Evolutionary conservation across 2,888 invertebrate genomes (phyloP), one percentile per base, ranked within the genome.

Genomic region (Thymelicus sylvestris): DNA sequence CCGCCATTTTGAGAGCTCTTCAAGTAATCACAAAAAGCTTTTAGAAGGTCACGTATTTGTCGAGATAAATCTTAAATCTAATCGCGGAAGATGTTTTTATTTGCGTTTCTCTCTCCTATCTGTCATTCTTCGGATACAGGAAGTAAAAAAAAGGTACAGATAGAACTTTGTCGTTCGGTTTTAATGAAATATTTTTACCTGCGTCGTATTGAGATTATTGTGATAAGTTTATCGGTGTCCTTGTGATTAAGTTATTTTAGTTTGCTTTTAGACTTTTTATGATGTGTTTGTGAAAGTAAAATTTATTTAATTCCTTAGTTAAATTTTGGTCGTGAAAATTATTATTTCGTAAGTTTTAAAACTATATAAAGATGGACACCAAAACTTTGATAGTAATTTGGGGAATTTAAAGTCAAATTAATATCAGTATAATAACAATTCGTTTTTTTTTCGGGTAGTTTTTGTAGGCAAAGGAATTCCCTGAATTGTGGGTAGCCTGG

Each of bases 141-240:
- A 81, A 76, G 76, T 78, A 73, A 72, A 74, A 76, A 77, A 80
- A 78, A 77, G 75, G 74, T 71, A 68, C 59, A 10, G 39, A 39
- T 67, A 63, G 63, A 66, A 70, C 73, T 74, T 76, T 77, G 39
- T 62, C 62, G 44, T 55, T 64, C 41, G 57, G 31, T 61, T 67
- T 73, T 72, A 65, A 38, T 48, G 13, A 19, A 50, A 38, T 38
- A 50, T 48, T 38, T 47, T 38, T 64, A 64, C 64, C 64, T 64
- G 64, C 31, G 38, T 50, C 38, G n/a, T 38, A 59, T 59, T 59
- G 39, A 38, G 59, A 59, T 59, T 59, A n/a, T 59, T 38, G 39
- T 38, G 59, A 59, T 59, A 59, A 59, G 10, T 4, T 6, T 39
- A 38, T 59, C 39, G 39, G 39, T 39, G 55, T 39, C 7, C 13